Evolutionary conservation across 2,113 vertebrate genomes (phyloP), one percentile per base, ranked within the genome.

Genomic region (Trinectes maculatus): DNA sequence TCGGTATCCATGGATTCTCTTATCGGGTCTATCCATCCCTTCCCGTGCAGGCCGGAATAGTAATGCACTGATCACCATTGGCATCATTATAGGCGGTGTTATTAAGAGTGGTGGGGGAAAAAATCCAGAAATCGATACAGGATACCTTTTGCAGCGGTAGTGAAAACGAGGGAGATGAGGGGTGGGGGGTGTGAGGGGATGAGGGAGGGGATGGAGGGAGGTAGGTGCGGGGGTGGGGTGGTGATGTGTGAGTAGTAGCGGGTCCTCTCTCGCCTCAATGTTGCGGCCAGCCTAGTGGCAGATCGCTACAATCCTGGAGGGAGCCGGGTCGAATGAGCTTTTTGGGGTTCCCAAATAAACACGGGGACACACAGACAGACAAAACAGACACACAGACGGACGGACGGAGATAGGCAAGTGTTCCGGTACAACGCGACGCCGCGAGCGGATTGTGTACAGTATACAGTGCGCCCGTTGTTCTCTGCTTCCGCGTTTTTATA

Each of bases 321-420:
- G 91, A 92, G 90, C 87, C 89, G 86, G 91, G 87, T 91, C 91
- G 90, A 89, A 79, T 89, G 83, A 90, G 91, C 86, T 88, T 81
- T 87, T 49, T 80, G 91, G 92, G 92, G 88, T 92, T 92, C 90
- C 92, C 91, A 89, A 74, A 89, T 89, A 88, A 86, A 84, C 87
- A 78, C 85, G 81, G 90, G 90, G 83, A 84, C 83, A 90, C 69
- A 80, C 64, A 88, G 66, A 89, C 82, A 84, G 12, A 46, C 40
- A 43, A 16, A 84, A 89, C 51, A 91, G 84, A 92, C 88, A 91
- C 89, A 92, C 90, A 92, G 90, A 77, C 91, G 90, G 91, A 92
- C 82, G 91, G 91, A 90, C 88, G 90, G 90, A 91, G 86, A 91
- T 91, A 93, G 92, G 92, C 92, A 92, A 93, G 92, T 93, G 91